These are phyloP conservation scores for Labeo calbasu DNA, from an alignment of 2,797 vertebrate genomes.

Conservation along the genomic window DNA sequence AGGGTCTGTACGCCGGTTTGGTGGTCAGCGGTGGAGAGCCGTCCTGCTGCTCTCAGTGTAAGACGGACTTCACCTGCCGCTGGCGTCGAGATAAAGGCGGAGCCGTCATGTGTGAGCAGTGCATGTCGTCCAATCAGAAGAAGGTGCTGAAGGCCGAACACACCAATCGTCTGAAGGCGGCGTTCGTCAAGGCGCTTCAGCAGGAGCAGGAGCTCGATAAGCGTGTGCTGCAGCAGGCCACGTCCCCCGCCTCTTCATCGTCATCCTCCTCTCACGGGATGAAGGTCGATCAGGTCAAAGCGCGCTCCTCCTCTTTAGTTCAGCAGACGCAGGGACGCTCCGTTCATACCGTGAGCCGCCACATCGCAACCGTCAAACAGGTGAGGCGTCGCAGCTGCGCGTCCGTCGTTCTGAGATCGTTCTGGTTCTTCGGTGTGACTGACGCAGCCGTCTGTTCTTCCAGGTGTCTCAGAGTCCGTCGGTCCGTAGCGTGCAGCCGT, in stretches of 20 bases:
- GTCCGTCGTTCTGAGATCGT: background rate
- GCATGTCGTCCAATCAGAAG: conserved; percentile 96
- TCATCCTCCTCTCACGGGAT: conserved; percentile 62
- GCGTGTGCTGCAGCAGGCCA: conserved; percentile 85
- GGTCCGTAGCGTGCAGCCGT: conserved; percentile 80
- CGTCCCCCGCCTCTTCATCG: conserved; percentile 64
- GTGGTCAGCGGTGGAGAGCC: conserved; percentile 79
- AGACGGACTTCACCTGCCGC: conserved; percentile 97
- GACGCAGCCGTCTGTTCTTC: background rate
- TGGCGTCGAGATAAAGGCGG: conserved; percentile 90
- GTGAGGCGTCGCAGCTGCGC: conserved; percentile 62
- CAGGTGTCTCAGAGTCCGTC: conserved; percentile 61
- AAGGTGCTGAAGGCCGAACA: conserved; percentile 94
- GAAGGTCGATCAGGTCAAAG: conserved; percentile 45
- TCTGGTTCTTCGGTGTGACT: background rate
- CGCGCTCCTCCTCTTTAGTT: background rate
- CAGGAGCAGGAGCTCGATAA: conserved; percentile 98
- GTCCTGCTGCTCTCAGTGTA: conserved; percentile 90
- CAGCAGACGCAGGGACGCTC: conserved; percentile 64
- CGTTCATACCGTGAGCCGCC: conserved; percentile 70
- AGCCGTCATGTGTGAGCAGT: conserved; percentile 90
- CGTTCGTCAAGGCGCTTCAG: conserved; percentile 94
- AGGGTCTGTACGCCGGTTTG: conserved; percentile 62
- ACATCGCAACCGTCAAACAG: conserved; percentile 89
- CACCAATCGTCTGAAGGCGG: conserved; percentile 92